phyloP scores from a whole-genome alignment of 2,113 vertebrate species.

The Brachirus orientalis region DNA sequence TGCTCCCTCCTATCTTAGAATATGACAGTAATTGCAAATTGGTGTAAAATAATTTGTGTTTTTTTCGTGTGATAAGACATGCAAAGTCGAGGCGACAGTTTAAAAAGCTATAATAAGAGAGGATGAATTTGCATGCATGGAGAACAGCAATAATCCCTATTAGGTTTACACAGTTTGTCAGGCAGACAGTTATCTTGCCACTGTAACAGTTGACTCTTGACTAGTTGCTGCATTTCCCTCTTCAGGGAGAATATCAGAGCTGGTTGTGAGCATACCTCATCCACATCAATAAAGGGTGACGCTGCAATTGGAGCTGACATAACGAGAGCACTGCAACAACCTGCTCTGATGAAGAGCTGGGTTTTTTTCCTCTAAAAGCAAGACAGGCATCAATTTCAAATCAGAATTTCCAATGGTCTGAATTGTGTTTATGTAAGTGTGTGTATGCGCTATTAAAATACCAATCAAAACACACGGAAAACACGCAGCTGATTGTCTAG shows the following conservation, averaged over 20 bases:
- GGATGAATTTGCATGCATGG: conserved; percentile 31
- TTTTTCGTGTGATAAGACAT: conserved; percentile 44
- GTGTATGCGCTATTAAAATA: conserved; percentile 28
- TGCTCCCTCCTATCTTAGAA: conserved; percentile 43
- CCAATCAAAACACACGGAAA: conserved; percentile 36
- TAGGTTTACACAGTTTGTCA: conserved; percentile 52
- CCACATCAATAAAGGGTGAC: conserved; percentile 57
- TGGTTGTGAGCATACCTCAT: conserved; percentile 54
- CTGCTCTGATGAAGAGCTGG: conserved; percentile 63
- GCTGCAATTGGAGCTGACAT: conserved; percentile 63
- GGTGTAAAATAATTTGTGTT: conserved; percentile 39
- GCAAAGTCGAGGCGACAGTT: conserved; percentile 52
- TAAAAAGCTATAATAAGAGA: conserved; percentile 27
- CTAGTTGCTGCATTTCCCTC: conserved; percentile 43
- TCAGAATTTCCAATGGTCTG: no score
- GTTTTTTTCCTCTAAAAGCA: conserved; percentile 35
- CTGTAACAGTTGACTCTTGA: conserved; percentile 31
- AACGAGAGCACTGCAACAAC: conserved; percentile 66
- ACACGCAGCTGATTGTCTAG: conserved; percentile 9
- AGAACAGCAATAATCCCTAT: conserved; percentile 39
- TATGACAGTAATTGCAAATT: conserved; percentile 52
- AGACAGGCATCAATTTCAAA: conserved; percentile 39
- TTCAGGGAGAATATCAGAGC: conserved; percentile 53
- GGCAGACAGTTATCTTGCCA: conserved; percentile 37
- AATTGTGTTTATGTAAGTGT: background rate